Conservation (phyloP, 2,888 invertebrate genomes). For the Apamea sordens region DNA sequence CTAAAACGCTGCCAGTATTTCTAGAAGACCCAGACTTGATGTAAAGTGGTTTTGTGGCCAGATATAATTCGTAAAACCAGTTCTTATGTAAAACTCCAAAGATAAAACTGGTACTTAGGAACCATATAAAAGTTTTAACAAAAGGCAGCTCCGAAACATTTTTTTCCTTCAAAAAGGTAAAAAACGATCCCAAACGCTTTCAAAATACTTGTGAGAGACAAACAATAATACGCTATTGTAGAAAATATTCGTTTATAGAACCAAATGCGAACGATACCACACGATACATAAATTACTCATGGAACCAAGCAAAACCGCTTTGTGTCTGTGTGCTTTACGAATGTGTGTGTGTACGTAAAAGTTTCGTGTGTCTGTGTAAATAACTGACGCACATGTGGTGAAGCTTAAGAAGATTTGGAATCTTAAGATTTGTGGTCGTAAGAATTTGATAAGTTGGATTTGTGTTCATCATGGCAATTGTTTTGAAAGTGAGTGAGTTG, state of each 20-base stretch:
- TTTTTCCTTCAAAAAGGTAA: neutral
- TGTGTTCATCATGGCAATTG: neutral
- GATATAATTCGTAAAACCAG: constrained; percentile 10
- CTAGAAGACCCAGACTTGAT: neutral
- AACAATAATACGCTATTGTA: constrained; percentile 45
- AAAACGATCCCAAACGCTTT: constrained; percentile 4
- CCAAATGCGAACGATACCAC: constrained; percentile 40
- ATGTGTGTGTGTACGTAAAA: constrained; percentile 24
- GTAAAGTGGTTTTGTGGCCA: neutral
- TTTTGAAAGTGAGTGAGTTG: neutral
- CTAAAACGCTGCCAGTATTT: neutral
- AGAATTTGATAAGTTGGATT: neutral
- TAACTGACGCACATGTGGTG: constrained; percentile 37
- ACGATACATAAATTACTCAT: constrained; percentile 56
- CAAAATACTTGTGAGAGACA: constrained; percentile 21
- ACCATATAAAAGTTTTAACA: constrained; percentile 2
- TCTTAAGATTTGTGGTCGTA: constrained; percentile 30
- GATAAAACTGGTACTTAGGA: neutral
- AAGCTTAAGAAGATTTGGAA: constrained; percentile 23
- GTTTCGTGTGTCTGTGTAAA: constrained; percentile 32
- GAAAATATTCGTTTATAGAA: constrained; percentile 28
- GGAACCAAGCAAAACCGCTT: constrained; percentile 43
- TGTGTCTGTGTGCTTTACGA: constrained; percentile 2
- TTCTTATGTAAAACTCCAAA: constrained; percentile 14
- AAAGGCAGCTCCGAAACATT: constrained; percentile 6